A percentile compares a stretch with the other conserved stretches of the same genome.
Evolutionary conservation across 1,140 invertebrate genomes (phyloP).

Genomic region (Bombyx mori): DNA sequence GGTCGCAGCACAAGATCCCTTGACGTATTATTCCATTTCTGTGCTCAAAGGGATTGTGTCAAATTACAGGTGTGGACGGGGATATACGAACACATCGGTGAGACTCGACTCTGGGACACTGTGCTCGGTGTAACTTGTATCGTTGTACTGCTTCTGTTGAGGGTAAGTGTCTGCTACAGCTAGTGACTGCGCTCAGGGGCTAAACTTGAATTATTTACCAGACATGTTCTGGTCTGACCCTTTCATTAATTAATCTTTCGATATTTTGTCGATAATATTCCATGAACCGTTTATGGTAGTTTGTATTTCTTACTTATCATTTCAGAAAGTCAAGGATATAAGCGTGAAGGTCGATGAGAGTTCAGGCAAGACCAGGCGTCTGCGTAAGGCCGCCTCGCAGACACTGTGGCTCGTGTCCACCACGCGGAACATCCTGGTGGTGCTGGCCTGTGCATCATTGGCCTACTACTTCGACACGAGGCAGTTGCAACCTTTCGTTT

Average conservation of each 20-base stretch:
- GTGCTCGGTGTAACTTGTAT: conserved; percentile 78
- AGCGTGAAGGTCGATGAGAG: conserved; percentile 31
- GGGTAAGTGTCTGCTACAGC: conserved; percentile 65
- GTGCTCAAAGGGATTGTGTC: neutral
- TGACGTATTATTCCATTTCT: too few species aligned
- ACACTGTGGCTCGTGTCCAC: conserved; percentile 82
- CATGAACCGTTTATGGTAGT: too few species aligned
- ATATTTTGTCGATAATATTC: too few species aligned
- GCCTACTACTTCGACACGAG: conserved; percentile 76
- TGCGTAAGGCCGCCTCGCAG: conserved; percentile 60
- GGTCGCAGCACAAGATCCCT: too few species aligned
- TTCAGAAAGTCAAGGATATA: conserved; percentile 82
- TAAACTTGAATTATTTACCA: too few species aligned
- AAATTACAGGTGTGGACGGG: conserved; percentile 66
- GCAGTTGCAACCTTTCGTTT: conserved; percentile 76
- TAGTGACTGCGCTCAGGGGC: too few species aligned
- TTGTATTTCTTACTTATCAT: conserved; percentile 17
- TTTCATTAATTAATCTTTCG: too few species aligned
- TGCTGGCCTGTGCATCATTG: conserved; percentile 77
- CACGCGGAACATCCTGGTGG: conserved; percentile 83
- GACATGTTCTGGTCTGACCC: too few species aligned
- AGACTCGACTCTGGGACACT: conserved; percentile 78
- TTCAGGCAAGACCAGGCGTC: conserved; percentile 25
- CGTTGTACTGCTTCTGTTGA: conserved; percentile 76
- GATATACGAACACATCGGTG: conserved; percentile 77